Base-by-base conservation (phyloP, 64 coral and sea anemone species). In the Platygyra sinensis region DNA sequence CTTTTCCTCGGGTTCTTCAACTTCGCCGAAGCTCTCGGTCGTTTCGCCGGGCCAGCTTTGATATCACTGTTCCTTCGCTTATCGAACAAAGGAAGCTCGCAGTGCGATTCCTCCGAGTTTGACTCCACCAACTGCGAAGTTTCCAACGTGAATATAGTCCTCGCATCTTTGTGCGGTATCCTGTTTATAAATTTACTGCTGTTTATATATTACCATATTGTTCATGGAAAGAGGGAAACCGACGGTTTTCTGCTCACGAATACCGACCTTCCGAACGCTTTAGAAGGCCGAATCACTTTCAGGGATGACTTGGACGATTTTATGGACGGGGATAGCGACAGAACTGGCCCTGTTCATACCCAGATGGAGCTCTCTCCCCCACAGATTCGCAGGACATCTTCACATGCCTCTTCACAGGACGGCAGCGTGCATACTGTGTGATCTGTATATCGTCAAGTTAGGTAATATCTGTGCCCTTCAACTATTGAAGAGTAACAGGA, bases 1-100 rank as follows among this genome's bases (percentile, higher is more conserved):
- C 67, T 96, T 7, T 99, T 96, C 16, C 91, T 99, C 27, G 91
- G 97, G 2, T 88, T 91, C 4, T 91, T 99, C 30, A 99, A 95
- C 49, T 91, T 99, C 54, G 88, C 94, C 5, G 97, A 99, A 50
- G 82, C 93, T 67, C 89, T 99, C 28, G 97, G 97, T 61, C 75
- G 97, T 75, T 95, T 96, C 77, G 63, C 93, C 6, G 97, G 97
- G 1, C 97, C 97, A 19, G 76, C 84, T 19, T 22, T 90, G 19
- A 62, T 94, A 17, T 88, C 97, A 38, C 74, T 83, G 46, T 89
- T 93, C 72, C 50, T 96, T 72, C 79, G 72, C 67, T 91, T 99
- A 20, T 59, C 71, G 46, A 49, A 75, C 55, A 74, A 54, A 25
- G 77, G 30, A 63, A 31, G 24, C 14, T 24, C 52, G 25, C 31